phyloP scores from a whole-genome alignment of 2,888 invertebrate species.

The Aspidapion aeneum region DNA sequence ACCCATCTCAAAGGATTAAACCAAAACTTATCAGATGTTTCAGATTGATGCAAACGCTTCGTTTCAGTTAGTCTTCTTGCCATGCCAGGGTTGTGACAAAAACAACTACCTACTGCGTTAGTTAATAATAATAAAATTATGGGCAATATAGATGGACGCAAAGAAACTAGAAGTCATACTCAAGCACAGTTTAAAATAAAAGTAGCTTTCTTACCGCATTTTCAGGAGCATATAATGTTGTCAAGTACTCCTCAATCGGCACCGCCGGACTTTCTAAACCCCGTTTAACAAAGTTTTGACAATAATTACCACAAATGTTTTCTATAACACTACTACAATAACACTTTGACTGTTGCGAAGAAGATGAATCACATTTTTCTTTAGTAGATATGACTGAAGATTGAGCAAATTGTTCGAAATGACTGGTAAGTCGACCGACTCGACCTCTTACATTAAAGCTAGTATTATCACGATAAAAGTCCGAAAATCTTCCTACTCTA shows the following conservation, averaged over 20 bases:
- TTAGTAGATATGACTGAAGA: neutral
- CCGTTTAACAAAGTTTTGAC: conserved; percentile 40
- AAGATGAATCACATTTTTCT: neutral
- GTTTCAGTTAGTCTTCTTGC: too few species aligned
- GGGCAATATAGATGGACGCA: too few species aligned
- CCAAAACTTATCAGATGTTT: too few species aligned
- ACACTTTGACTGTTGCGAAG: neutral
- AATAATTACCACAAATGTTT: conserved; percentile 31
- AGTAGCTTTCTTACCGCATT: conserved; percentile 19
- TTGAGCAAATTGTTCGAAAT: neutral
- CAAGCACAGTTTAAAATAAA: neutral
- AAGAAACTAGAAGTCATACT: too few species aligned
- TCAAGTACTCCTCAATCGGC: conserved; percentile 46
- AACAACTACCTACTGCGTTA: too few species aligned
- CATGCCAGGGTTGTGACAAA: too few species aligned
- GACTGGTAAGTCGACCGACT: neutral
- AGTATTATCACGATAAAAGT: neutral
- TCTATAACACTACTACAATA: neutral
- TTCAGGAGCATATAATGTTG: conserved; percentile 43
- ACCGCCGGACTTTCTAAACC: conserved; percentile 39
- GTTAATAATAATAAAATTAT: too few species aligned
- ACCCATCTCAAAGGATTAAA: too few species aligned
- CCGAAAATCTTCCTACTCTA: too few species aligned
- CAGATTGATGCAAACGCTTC: too few species aligned
- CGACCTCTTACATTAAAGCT: neutral